Conservation (phyloP, 2,888 invertebrate species). For the Physocephala rufipes region DNA sequence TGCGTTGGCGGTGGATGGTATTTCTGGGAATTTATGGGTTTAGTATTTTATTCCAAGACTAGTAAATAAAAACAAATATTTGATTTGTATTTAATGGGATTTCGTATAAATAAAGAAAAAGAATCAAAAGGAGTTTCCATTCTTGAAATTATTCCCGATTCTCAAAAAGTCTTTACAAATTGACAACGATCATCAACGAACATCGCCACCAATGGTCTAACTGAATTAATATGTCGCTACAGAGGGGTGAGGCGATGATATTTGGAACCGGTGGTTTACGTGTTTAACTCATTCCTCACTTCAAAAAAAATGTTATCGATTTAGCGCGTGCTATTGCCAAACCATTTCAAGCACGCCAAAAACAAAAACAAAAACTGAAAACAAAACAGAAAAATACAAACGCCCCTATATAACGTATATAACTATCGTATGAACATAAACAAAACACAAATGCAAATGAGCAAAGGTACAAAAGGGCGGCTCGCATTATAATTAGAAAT, state of each 20-base stretch:
- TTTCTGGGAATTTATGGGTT: conserved; percentile 33
- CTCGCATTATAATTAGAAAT: conserved; percentile 18
- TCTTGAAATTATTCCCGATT: not conserved
- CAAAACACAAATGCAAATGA: no score
- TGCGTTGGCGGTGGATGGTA: conserved; percentile 13
- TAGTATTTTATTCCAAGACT: no score
- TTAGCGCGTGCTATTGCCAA: conserved; percentile 22
- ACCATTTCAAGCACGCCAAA: not conserved
- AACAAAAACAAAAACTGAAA: not conserved
- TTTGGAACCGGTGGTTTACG: not conserved
- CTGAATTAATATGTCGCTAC: not conserved
- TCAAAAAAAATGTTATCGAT: conserved; percentile 2
- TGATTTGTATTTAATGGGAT: conserved; percentile 40
- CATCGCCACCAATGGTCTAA: conserved; percentile 38
- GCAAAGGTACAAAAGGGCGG: not conserved
- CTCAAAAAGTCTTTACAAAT: no score
- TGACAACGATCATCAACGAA: conserved; percentile 36
- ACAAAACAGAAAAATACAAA: not conserved
- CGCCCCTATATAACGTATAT: conserved; percentile 16
- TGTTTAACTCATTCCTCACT: not conserved
- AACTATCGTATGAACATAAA: no score
- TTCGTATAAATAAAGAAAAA: not conserved
- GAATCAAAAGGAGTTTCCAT: not conserved
- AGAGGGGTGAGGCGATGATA: not conserved
- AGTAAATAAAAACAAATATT: conserved; percentile 25